Evolutionary conservation across 2,888 invertebrate genomes (phyloP).

Genomic region (Ischnura elegans): DNA sequence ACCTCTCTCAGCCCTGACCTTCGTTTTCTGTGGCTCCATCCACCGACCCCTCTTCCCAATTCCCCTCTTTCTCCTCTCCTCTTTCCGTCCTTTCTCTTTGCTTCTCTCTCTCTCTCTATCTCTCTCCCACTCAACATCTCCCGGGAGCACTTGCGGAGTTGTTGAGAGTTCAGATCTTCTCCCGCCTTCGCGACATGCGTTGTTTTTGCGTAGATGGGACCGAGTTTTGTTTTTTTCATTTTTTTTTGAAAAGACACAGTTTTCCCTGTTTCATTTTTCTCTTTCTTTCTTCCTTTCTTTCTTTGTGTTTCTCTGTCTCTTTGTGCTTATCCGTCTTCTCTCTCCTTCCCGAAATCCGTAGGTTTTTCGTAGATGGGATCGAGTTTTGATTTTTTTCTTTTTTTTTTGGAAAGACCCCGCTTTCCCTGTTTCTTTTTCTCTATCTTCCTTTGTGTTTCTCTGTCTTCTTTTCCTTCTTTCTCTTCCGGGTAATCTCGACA

Average conservation of each 20-base stretch:
- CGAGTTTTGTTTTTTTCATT: not conserved
- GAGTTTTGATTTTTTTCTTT: not conserved
- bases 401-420: not conserved
- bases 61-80: not conserved
- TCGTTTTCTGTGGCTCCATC: not conserved
- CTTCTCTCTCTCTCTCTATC: not conserved
- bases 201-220: conserved; percentile 4
- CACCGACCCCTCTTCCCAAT: not conserved
- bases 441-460: too few relatives aligned
- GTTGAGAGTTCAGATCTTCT: not conserved
- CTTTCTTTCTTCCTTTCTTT: not conserved
- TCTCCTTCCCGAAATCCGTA: not conserved
- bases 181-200: not conserved
- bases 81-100: not conserved
- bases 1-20: not conserved
- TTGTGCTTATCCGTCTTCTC: not conserved
- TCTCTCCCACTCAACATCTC: not conserved
- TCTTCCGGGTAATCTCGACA: not conserved
- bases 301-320: not conserved
- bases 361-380: not conserved
- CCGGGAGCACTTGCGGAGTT: conserved; percentile 16
- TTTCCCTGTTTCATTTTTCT: not conserved
- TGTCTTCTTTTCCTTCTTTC: not conserved
- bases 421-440: too few relatives aligned
- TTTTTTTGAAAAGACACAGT: not conserved